phyloP scores from a whole-genome alignment of 2,797 vertebrate genomes.

The Myotis myotis region DNA sequence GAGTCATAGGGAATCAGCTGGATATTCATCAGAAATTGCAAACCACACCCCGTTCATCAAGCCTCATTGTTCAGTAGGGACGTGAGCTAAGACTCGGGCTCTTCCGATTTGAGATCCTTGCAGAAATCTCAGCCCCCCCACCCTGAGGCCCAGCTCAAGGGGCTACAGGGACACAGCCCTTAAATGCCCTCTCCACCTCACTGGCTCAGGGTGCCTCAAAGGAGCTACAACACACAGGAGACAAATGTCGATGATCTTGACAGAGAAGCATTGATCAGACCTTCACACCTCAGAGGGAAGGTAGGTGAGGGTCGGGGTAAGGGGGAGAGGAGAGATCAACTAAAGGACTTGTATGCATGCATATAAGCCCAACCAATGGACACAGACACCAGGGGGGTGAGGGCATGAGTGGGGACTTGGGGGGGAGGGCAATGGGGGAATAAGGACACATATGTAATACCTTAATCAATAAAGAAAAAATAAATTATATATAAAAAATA shows the following conservation, averaged over 20 bases:
- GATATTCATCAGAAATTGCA: constrained; percentile 64
- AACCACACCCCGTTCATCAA: constrained; percentile 61
- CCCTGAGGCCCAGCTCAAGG: constrained; percentile 63
- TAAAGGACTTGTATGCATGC: too few species aligned
- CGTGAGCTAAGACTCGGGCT: constrained; percentile 69
- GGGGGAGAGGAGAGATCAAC: too few species aligned
- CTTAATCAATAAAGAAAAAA: too few species aligned
- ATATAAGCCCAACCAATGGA: too few species aligned
- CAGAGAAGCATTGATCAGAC: too few species aligned
- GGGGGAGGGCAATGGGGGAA: too few species aligned
- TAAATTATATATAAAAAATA: too few species aligned
- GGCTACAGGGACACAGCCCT: constrained; percentile 77
- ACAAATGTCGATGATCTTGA: not conserved
- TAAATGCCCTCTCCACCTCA: constrained; percentile 66
- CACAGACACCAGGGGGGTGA: too few species aligned
- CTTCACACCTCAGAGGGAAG: too few species aligned
- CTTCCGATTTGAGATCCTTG: constrained; percentile 57
- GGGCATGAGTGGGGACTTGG: too few species aligned
- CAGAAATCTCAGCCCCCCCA: constrained; percentile 61
- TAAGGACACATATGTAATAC: too few species aligned
- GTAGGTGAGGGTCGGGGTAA: too few species aligned
- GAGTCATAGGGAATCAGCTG: constrained; percentile 72
- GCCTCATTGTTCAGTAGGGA: constrained; percentile 68
- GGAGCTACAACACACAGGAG: not conserved
- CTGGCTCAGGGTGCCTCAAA: not conserved